phyloP scores from a whole-genome alignment of 2,797 vertebrate species.

The Allobates femoralis region DNA sequence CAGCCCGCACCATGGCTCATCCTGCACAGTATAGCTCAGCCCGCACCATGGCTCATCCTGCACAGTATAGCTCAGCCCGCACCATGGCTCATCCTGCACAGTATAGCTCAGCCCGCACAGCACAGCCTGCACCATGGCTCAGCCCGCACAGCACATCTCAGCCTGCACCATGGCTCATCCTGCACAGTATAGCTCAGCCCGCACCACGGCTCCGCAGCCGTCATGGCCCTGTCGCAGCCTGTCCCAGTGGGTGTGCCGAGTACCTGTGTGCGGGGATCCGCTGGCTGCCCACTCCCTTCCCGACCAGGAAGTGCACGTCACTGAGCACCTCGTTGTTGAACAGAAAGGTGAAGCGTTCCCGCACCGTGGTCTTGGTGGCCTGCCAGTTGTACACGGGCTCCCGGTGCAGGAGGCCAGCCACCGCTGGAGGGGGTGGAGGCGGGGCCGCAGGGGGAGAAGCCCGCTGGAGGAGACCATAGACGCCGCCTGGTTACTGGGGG shows the following conservation, averaged over 20 bases:
- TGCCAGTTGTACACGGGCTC: constrained; percentile 88
- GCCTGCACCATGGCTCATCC: too few species aligned
- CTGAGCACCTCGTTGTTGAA: constrained; percentile 98
- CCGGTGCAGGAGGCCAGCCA: constrained; percentile 80
- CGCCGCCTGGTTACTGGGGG: constrained; percentile 72
- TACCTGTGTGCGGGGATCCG: constrained; percentile 96
- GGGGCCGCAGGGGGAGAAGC: constrained; percentile 63
- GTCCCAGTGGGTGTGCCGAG: not conserved
- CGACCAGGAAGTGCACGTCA: constrained; percentile 96
- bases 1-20: too few species aligned
- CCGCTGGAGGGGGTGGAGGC: constrained; percentile 70
- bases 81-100: too few species aligned
- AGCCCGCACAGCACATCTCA: too few species aligned
- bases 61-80: too few species aligned
- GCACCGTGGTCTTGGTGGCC: constrained; percentile 86
- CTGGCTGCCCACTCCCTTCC: constrained; percentile 92
- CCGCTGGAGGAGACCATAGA: constrained; percentile 58
- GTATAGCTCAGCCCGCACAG: too few species aligned
- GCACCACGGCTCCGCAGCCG: too few species aligned
- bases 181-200: too few species aligned
- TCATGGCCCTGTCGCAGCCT: not conserved
- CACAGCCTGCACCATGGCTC: too few species aligned
- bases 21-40: too few species aligned
- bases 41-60: too few species aligned
- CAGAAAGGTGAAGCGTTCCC: constrained; percentile 87